A percentile compares a stretch with the other conserved stretches of the same genome.
Evolutionary conservation across 1,140 invertebrate species (phyloP).

Genomic region (Nautilus pompilius): DNA sequence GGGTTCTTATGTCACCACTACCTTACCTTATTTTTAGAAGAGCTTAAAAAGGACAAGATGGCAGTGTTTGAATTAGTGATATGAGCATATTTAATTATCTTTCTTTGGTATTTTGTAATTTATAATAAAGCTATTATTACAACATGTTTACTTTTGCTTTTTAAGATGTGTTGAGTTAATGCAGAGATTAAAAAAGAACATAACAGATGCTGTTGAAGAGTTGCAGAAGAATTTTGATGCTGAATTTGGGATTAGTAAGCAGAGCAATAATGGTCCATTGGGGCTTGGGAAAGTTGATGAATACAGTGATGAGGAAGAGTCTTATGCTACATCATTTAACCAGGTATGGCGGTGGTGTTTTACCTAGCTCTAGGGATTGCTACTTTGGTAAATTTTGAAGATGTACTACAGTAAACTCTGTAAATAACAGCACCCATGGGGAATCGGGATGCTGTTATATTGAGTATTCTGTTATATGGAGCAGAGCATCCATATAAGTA

Average conservation of each 20-base stretch:
- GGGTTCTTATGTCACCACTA: no score
- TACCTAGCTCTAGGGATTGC: neutral
- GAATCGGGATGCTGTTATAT: no score
- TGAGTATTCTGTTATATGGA: no score
- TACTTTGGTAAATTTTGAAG: neutral
- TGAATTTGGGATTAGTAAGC: conserved; percentile 37
- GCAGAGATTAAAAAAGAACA: conserved; percentile 33
- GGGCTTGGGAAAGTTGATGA: conserved; percentile 13
- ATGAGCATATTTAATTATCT: no score
- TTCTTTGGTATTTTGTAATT: neutral
- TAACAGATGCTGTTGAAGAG: conserved; percentile 36
- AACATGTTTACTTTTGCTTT: no score
- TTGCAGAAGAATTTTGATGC: conserved; percentile 46
- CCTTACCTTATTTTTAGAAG: no score
- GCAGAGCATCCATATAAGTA: no score
- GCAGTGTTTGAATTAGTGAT: no score
- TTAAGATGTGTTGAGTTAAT: conserved; percentile 40
- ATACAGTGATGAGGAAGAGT: conserved; percentile 47
- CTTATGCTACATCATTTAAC: conserved; percentile 44
- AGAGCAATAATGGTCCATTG: conserved; percentile 16
- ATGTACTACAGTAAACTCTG: no score
- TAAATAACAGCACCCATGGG: no score
- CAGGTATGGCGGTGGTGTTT: conserved; percentile 25
- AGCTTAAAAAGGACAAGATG: no score
- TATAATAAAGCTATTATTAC: no score